Percentiles rank a stretch among this genome's conserved stretches.
Evolutionary conservation across 2,113 vertebrate genomes (phyloP).

Genomic region (Nannospalax galili): DNA sequence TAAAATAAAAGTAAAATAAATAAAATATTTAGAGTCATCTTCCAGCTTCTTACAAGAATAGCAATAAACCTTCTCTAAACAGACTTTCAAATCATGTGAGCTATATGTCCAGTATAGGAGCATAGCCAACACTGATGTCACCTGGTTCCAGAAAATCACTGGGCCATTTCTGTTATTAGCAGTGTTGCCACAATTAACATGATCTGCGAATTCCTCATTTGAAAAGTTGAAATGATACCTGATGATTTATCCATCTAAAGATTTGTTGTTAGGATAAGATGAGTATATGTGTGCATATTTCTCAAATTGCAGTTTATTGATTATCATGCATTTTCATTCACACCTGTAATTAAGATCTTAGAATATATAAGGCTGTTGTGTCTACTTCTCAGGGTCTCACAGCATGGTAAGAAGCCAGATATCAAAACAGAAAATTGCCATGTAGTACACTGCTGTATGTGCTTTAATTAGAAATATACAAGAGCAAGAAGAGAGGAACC

Average conservation of each 20-base stretch:
- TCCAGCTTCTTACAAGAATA: not conserved
- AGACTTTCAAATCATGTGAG: not conserved
- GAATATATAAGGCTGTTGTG: not conserved
- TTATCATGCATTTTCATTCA: slow-evolving; percentile 20
- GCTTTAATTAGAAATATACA: not conserved
- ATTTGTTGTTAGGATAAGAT: slow-evolving; percentile 25
- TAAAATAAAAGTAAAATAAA: not conserved
- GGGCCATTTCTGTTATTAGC: not conserved
- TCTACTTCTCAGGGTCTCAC: not conserved
- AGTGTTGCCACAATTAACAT: not conserved
- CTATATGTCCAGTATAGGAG: not conserved
- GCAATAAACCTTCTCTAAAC: not conserved
- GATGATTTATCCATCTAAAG: not conserved
- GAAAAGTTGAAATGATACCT: not conserved
- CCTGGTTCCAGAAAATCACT: not conserved
- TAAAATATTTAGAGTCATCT: not conserved
- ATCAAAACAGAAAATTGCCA: slow-evolving; percentile 18
- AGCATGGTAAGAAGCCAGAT: not conserved
- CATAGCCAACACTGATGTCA: not conserved
- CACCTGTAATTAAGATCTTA: not conserved
- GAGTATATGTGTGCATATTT: not conserved
- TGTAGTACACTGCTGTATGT: not conserved
- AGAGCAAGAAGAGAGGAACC: not conserved
- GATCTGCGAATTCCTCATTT: slow-evolving; percentile 17
- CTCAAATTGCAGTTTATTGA: slow-evolving; percentile 1